Evolutionary conservation across 2,888 invertebrate genomes (phyloP), one percentile per base, ranked within the genome.

Genomic region (Nemotelus nigrinus): DNA sequence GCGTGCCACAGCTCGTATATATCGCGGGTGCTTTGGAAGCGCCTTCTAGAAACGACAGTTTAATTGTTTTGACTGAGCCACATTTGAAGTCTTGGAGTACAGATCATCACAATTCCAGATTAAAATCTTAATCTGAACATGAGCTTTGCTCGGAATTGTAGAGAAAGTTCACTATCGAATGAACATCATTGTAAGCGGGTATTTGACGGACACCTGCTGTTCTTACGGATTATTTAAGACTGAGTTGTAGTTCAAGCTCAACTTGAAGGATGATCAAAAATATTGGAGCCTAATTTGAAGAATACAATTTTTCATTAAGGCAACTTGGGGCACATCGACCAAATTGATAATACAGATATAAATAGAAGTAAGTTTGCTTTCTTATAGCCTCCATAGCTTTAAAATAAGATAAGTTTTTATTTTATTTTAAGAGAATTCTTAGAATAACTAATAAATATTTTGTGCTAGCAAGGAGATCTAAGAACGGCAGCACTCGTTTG

Each of bases 11-110:
- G 39, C 39, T 39, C 48, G 57, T 8, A 10, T 39, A 50, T 41
- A 68, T 25, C 53, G 41, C 55, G 25, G 3, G 10, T 58, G 25
- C 48, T 48, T 41, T 63, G 47, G 45, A 74, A 70, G 63, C 57
- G 55, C 63, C 25, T 25, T 25, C 77, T 60, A 53, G 48, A 77
- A 79, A 79, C 77, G 79, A 79, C 79, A 79, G 77, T 79, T 79
- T 79, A 79, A 79, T 79, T 79, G 79, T 79, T 53, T 79, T 79
- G 67, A 50, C 68, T 44, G 60, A 74, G 43, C 70, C 55, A 70
- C 60, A 74, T 60, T 74, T 39, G 43, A 39, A 63, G 60, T 50
- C 10, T 45, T n/a, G 41, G 63, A 74, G 47, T 3, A 43, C n/a
- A 60, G 74, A 60, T 74, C 74, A 74, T 72, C 74, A 48, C 55